A percentile compares a stretch with the other conserved stretches of the same genome.
phyloP scores from a whole-genome alignment of 2,888 invertebrate genomes.

The Trissolcus japonicus region DNA sequence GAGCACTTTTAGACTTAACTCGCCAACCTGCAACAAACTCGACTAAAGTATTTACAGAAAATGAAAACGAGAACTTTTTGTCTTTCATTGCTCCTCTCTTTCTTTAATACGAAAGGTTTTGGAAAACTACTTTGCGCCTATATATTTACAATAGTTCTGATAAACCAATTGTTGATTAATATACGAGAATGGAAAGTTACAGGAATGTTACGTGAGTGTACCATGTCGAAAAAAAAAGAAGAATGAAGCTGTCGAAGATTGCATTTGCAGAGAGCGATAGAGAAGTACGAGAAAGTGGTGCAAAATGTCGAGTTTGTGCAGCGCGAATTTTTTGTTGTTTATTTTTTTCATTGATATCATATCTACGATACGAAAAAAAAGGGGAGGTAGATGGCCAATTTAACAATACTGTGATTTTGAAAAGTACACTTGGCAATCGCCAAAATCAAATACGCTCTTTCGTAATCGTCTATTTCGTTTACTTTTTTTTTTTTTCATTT shows the following conservation, averaged over 20 bases:
- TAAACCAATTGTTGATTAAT: slow-evolving; percentile 34
- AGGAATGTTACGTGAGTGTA: slow-evolving; percentile 35
- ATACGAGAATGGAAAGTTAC: slow-evolving; percentile 35
- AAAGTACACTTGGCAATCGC: slow-evolving; percentile 3
- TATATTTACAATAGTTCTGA: slow-evolving; percentile 27
- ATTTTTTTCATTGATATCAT: not conserved
- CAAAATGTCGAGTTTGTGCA: slow-evolving; percentile 42
- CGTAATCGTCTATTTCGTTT: no score
- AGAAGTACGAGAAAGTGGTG: slow-evolving; percentile 38
- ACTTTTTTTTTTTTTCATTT: not conserved
- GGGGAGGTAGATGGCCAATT: not conserved
- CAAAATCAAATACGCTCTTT: not conserved
- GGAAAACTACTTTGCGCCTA: slow-evolving; percentile 5
- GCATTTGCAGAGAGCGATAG: slow-evolving; percentile 48
- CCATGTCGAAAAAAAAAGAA: slow-evolving; percentile 17
- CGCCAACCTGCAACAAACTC: slow-evolving; percentile 48
- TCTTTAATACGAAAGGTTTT: no score
- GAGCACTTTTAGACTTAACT: slow-evolving; percentile 38
- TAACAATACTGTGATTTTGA: slow-evolving; percentile 4
- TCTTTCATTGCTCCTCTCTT: no score
- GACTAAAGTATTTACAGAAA: slow-evolving; percentile 30
- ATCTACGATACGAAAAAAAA: slow-evolving; percentile 9
- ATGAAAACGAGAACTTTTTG: not conserved
- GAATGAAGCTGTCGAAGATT: slow-evolving; percentile 48
- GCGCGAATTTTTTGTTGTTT: slow-evolving; percentile 21